A percentile compares a stretch with the other conserved stretches of the same genome.
These are phyloP conservation scores for Lates japonicus DNA, from an alignment of 2,797 vertebrate genomes.

Conservation along the genomic window DNA sequence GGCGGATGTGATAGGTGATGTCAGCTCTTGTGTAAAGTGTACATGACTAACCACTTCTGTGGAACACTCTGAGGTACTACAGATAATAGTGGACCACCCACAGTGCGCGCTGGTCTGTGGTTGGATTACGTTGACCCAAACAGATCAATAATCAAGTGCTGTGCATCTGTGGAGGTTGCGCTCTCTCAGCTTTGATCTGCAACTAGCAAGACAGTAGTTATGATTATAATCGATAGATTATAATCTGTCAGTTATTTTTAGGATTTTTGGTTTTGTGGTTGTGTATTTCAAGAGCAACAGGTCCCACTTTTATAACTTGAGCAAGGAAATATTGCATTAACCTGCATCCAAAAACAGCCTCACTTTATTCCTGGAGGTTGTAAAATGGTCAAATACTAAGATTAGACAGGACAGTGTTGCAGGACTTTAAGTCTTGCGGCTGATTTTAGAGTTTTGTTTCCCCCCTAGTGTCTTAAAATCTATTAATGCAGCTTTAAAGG, in stretches of 20 bases:
- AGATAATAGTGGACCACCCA: slow-evolving; percentile 67
- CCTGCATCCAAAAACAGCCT: background rate
- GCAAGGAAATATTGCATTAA: no score
- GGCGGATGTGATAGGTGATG: slow-evolving; percentile 57
- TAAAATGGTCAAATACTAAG: background rate
- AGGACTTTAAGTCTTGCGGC: background rate
- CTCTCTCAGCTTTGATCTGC: slow-evolving; percentile 27
- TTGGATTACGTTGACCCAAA: slow-evolving; percentile 48
- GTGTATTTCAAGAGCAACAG: background rate
- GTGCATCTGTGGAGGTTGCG: slow-evolving; percentile 27
- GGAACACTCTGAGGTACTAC: slow-evolving; percentile 55
- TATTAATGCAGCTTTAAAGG: no score
- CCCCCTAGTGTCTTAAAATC: no score
- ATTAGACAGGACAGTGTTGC: background rate
- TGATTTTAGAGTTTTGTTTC: background rate
- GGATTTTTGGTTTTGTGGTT: background rate
- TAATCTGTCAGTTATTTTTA: background rate
- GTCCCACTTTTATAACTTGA: background rate
- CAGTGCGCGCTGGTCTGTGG: slow-evolving; percentile 37
- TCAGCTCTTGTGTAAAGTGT: slow-evolving; percentile 63
- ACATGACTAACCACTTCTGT: slow-evolving; percentile 68
- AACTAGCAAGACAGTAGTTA: slow-evolving; percentile 3
- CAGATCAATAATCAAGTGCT: slow-evolving; percentile 49
- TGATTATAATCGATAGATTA: no score
- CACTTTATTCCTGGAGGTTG: background rate